Conservation (phyloP, 2,113 vertebrate species). For the Marmota flaviventris region DNA sequence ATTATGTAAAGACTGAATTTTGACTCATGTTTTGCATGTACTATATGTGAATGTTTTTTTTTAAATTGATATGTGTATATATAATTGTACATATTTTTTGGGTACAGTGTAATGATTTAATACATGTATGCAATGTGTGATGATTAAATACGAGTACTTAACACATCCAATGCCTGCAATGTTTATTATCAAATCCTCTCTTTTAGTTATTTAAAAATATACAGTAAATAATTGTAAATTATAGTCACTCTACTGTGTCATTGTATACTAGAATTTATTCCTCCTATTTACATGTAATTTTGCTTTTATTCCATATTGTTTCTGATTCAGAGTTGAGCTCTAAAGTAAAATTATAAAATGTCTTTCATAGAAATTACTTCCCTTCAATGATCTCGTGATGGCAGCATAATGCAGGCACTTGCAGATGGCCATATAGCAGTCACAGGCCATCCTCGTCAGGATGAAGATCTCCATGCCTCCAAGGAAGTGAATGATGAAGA, state of each 20-base stretch:
- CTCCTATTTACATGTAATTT: neutral
- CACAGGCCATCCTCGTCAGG: slow-evolving; percentile 68
- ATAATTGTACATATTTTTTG: neutral
- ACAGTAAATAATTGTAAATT: neutral
- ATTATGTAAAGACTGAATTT: neutral
- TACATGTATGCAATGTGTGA: neutral
- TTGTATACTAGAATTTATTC: neutral
- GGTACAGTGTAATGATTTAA: neutral
- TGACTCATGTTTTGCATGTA: neutral
- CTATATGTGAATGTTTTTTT: too few species aligned
- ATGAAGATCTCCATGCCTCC: slow-evolving; percentile 53
- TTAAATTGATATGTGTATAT: neutral
- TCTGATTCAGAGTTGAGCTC: neutral
- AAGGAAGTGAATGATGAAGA: slow-evolving; percentile 47
- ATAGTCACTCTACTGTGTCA: neutral
- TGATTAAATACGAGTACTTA: neutral
- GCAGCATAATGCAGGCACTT: neutral
- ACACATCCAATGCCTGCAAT: neutral
- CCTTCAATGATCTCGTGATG: slow-evolving; percentile 45
- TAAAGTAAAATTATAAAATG: neutral
- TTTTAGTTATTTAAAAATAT: neutral
- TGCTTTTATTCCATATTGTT: neutral
- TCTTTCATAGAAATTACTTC: neutral
- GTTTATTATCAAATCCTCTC: neutral
- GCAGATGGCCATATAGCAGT: slow-evolving; percentile 66